Evolutionary conservation across 2,113 vertebrate genomes (phyloP), one percentile per base, ranked within the genome.

Genomic region (Corvus cornix): DNA sequence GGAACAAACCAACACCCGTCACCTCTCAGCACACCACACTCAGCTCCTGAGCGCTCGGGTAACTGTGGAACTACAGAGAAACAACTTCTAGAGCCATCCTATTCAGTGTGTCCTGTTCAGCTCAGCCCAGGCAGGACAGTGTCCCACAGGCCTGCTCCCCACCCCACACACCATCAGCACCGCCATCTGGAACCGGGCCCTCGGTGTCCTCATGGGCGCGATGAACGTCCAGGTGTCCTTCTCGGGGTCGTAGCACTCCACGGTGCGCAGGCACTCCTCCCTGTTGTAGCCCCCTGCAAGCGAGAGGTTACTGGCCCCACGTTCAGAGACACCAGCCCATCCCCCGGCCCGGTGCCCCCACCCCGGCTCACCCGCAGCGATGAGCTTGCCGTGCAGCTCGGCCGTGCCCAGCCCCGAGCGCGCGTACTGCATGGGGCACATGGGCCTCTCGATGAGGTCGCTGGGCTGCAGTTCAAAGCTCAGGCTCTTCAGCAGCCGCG

Each of bases 151-250:
- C 33, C 43, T 0, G 28, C 33, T 69, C 53, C 53, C 73, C 59
- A 53, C 58, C 48, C 53, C 44, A 95, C 84, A 43, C 97, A 99
- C 99, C 99, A 99, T 99, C 24, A 99, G 96, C 68, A 99, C 99
- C 1, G 99, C 99, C 99, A 99, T 99, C 96, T 99, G 99, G 97
- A 99, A 99, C 56, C 99, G 98, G 75, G 99, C 99, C 96, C 99
- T 98, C 5, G 99, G 99, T 30, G 99, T 99, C 94, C 99, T 98
- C 99, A 99, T 99, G 3, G 99, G 99, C 8, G 99, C 99, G 3
- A 99, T 97, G 96, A 99, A 99, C 22, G 98, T 99, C 99, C 99
- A 99, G 23, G 97, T 89, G 97, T 99, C 98, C 44, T 98, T 98
- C 11, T 97, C 98, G 6, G 99, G 99, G 95, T 99, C 98, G 6